phyloP scores from a whole-genome alignment of 2,113 vertebrate species.

The Mastomys coucha region DNA sequence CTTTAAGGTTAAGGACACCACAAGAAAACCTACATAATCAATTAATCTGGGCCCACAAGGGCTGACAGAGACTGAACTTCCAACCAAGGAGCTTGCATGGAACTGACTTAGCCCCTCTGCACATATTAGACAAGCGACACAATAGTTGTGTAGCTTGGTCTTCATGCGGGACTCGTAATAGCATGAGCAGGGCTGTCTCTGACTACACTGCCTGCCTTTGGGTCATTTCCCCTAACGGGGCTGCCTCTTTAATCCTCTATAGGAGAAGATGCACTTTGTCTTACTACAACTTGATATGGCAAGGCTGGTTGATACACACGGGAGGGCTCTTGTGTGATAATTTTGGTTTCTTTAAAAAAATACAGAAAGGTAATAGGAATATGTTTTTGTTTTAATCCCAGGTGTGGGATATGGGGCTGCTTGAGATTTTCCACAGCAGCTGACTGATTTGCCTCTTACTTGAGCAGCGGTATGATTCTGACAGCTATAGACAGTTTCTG shows the following conservation, averaged over 20 bases:
- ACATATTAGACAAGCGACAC: not conserved
- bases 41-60: not conserved
- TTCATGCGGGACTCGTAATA: not conserved
- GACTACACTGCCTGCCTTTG: not conserved
- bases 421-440: too few species aligned
- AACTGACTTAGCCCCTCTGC: not conserved
- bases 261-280: not conserved
- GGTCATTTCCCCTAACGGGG: not conserved
- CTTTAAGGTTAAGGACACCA: not conserved
- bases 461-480: too few species aligned
- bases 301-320: not conserved
- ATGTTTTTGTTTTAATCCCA: too few species aligned
- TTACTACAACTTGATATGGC: not conserved
- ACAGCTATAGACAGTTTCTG: too few species aligned
- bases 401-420: too few species aligned
- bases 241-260: not conserved
- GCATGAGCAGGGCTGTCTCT: not conserved
- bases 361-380: too few species aligned
- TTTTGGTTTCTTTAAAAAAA: too few species aligned
- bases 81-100: not conserved
- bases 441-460: too few species aligned
- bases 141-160: not conserved
- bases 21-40: not conserved
- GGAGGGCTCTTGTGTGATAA: not conserved
- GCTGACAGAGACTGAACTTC: not conserved